Percentiles rank a stretch among this genome's conserved stretches.
Evolutionary conservation across 1,140 invertebrate genomes (phyloP).

Genomic region (Drosophila lacteicornis): DNA sequence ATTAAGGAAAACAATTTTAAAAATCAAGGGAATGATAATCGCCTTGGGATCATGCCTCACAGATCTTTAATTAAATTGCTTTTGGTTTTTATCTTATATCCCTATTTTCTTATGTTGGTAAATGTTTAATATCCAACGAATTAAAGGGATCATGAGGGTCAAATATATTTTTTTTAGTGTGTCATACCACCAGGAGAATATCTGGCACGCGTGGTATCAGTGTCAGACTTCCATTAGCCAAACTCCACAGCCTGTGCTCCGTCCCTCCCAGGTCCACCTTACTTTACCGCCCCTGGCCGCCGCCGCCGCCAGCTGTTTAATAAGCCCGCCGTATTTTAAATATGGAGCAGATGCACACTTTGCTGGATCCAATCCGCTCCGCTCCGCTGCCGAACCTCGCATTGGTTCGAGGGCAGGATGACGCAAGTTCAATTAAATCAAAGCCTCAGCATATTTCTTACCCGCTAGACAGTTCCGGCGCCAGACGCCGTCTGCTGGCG

Average conservation of each 20-base stretch:
- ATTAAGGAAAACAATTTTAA: neutral
- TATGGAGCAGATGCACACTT: constrained; percentile 62
- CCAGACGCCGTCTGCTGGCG: constrained; percentile 79
- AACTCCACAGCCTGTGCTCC: constrained; percentile 8
- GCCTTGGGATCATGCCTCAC: too few species aligned
- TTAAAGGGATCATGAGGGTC: neutral
- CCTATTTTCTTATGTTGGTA: too few species aligned
- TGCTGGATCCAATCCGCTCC: neutral
- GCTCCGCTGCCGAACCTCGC: neutral
- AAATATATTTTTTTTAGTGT: constrained; percentile 7
- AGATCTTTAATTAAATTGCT: too few species aligned
- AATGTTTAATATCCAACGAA: neutral
- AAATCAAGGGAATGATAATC: too few species aligned
- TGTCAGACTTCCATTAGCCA: constrained; percentile 54
- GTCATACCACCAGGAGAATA: neutral
- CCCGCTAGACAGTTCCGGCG: constrained; percentile 80
- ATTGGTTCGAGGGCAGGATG: constrained; percentile 22
- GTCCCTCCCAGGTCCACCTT: neutral
- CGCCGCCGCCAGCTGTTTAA: constrained; percentile 51
- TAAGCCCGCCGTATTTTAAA: constrained; percentile 74
- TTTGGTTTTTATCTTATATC: too few species aligned
- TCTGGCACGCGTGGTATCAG: constrained; percentile 27
- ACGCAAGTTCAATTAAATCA: constrained; percentile 79
- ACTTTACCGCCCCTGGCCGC: neutral
- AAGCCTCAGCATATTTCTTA: constrained; percentile 79